Evolutionary conservation across 1,140 invertebrate species (phyloP).

Genomic region (Pseudomyrmex cubaensis): DNA sequence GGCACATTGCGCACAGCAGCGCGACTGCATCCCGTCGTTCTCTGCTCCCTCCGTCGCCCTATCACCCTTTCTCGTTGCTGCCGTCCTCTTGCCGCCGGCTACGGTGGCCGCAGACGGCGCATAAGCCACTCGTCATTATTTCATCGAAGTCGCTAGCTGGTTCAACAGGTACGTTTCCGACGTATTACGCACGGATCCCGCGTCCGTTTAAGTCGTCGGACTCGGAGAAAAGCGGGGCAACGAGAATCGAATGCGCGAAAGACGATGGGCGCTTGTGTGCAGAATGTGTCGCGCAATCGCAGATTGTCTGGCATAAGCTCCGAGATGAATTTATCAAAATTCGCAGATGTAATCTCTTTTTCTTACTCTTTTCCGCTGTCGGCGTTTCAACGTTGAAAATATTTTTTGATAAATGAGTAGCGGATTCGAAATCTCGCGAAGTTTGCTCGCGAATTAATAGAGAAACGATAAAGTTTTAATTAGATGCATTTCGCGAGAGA

Average conservation of each 20-base stretch:
- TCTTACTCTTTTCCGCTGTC: not conserved
- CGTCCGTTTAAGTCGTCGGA: conserved; percentile 17
- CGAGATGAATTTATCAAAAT: not conserved
- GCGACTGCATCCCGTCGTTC: not conserved
- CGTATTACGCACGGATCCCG: conserved; percentile 28
- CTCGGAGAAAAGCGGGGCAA: not conserved
- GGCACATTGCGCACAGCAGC: conserved; percentile 44
- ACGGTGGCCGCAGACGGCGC: conserved; percentile 38
- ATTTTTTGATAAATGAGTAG: not conserved
- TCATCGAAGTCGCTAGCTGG: conserved; percentile 63
- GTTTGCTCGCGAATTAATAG: not conserved
- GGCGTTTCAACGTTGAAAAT: not conserved
- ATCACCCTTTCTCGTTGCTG: not conserved
- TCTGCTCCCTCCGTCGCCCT: not conserved
- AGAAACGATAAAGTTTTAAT: not conserved
- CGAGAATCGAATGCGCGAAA: not conserved
- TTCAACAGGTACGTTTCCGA: conserved; percentile 69
- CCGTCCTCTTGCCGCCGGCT: not conserved
- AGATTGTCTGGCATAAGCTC: not conserved
- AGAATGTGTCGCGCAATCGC: not conserved
- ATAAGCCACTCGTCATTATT: conserved; percentile 67
- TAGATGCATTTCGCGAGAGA: not conserved
- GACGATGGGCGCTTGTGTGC: not conserved
- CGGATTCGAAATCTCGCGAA: not conserved
- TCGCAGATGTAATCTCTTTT: not conserved